These are phyloP conservation scores for Cantharis flavilabris DNA, from an alignment of 2,888 invertebrate species.

Conservation along the genomic window DNA sequence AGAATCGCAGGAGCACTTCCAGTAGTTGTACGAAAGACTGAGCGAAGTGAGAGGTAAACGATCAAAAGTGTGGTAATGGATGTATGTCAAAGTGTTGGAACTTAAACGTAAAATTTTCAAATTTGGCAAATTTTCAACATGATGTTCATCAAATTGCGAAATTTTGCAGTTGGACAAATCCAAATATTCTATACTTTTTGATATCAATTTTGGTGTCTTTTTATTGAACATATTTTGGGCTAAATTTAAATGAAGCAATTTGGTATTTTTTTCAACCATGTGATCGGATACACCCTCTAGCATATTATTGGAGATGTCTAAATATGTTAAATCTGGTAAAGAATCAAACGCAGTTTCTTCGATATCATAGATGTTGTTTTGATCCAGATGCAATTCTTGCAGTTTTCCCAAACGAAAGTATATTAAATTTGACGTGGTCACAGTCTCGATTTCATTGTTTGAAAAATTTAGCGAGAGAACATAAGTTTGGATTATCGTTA, in stretches of 20 bases:
- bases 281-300: constrained; percentile 43
- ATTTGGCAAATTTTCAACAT: constrained; percentile 45
- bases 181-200: constrained; percentile 45
- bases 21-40: constrained; percentile 43
- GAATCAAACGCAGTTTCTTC: constrained; percentile 44
- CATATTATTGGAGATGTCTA: constrained; percentile 49
- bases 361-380: constrained; percentile 44
- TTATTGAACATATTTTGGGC: constrained; percentile 45
- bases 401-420: constrained; percentile 44
- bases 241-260: constrained; percentile 46
- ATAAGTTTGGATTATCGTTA: constrained; percentile 39
- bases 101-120: constrained; percentile 45
- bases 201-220: constrained; percentile 45
- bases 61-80: constrained; percentile 42
- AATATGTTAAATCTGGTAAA: constrained; percentile 46
- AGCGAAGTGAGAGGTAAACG: constrained; percentile 37
- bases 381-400: constrained; percentile 46
- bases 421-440: constrained; percentile 42
- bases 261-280: constrained; percentile 41
- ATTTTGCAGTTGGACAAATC: constrained; percentile 47
- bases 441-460: constrained; percentile 45
- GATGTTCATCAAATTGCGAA: constrained; percentile 38
- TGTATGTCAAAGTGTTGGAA: constrained; percentile 46
- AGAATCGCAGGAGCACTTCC: constrained; percentile 47
- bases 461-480: constrained; percentile 48